Percentiles rank a stretch among this genome's conserved stretches.
phyloP scores from a whole-genome alignment of 2,888 invertebrate genomes.

The Drosophila paranaensis region DNA sequence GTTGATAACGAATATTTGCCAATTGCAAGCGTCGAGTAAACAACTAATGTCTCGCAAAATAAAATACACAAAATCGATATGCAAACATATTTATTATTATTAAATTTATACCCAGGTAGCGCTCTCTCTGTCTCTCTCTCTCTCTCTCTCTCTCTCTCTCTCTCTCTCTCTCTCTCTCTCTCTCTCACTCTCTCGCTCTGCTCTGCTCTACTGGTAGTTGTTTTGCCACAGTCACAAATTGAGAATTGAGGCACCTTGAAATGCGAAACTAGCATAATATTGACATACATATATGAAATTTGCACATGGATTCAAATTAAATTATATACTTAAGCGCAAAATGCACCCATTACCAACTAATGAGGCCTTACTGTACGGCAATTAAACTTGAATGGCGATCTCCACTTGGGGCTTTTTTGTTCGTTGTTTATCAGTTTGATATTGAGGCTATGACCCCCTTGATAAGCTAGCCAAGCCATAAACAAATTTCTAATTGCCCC shows the following conservation, averaged over 20 bases:
- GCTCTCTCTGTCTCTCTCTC: background rate
- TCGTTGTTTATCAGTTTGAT: constrained; percentile 40
- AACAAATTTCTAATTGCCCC: background rate
- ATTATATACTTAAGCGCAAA: constrained; percentile 25
- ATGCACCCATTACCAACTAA: constrained; percentile 30
- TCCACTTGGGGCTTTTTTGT: background rate
- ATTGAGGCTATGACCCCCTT: constrained; percentile 31
- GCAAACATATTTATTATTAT: constrained; percentile 54
- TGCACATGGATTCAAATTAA: constrained; percentile 55
- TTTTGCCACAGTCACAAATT: constrained; percentile 35
- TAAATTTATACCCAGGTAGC: constrained; percentile 47
- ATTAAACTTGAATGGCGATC: constrained; percentile 40
- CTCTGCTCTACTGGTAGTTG: constrained; percentile 4
- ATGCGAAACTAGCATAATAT: constrained; percentile 58
- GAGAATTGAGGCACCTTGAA: constrained; percentile 65
- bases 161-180: background rate
- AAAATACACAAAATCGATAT: constrained; percentile 33
- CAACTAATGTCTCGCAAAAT: constrained; percentile 38
- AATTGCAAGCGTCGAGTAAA: constrained; percentile 42
- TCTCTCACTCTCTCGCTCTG: background rate
- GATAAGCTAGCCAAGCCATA: constrained; percentile 7
- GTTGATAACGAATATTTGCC: constrained; percentile 38
- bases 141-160: background rate
- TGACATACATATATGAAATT: constrained; percentile 63
- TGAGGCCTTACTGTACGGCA: constrained; percentile 30